Evolutionary conservation across 2,797 vertebrate species (phyloP), one percentile per base, ranked within the genome.

Genomic region (Distichodus sexfasciatus): DNA sequence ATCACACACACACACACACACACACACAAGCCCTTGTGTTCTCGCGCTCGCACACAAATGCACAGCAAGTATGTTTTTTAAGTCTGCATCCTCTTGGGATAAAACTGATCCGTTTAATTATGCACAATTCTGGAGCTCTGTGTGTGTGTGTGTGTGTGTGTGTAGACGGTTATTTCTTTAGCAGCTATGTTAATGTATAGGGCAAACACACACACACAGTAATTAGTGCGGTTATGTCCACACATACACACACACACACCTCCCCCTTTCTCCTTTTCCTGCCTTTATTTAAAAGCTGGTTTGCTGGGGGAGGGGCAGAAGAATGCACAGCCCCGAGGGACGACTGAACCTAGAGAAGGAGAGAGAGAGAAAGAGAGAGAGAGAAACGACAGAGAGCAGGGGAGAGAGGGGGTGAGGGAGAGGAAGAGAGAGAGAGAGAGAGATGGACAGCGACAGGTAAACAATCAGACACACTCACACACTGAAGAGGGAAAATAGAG

Each of bases 31-130:
- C n/a, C n/a, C n/a, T n/a, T n/a, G n/a, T n/a, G n/a, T n/a, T n/a
- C n/a, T n/a, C 58, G 24, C 54, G 4, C 61, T 47, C 38, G 31
- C 36, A 55, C 46, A 17, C 64, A 36, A 51, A 10, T 53, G 66
- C 41, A 15, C 48, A 24, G 24, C 63, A 4, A 74, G 79, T 82
- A n/a, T 76, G 81, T 77, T 55, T 76, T 72, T 60, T 44, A 65
- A 76, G 29, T 38, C 44, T 66, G 76, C 41, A 64, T 74, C 67
- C 74, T 78, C 79, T 80, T 76, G 79, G 74, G 61, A 76, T 68
- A 79, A 77, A 74, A 76, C 66, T 60, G 66, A 61, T 81, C 83
- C 60, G 76, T 71, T 79, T 76, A 80, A 80, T 81, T 74, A 81
- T 71, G 59, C 19, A 38, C 24, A 35, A 36, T 12, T 5, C 8